Evolutionary conservation across 2,113 vertebrate species (phyloP).

Genomic region (Phrynosoma blainvillii): DNA sequence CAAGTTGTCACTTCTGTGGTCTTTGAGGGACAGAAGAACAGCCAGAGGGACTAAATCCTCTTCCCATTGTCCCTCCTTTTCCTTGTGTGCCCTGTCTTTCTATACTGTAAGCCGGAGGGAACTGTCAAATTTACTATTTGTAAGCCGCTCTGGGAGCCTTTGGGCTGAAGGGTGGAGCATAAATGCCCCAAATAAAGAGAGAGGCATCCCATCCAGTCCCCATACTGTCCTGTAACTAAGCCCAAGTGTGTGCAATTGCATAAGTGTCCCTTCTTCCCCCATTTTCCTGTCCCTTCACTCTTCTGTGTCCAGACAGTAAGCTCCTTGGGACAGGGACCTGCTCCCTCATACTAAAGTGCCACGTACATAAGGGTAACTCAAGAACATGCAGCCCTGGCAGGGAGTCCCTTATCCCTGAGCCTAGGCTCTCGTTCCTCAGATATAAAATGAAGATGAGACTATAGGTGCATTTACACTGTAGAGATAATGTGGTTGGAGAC

Average conservation of each 20-base stretch:
- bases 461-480: too few species aligned
- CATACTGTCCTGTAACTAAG: background rate
- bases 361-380: background rate
- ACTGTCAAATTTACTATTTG: too few species aligned
- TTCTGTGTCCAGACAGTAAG: background rate
- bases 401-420: background rate
- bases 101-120: too few species aligned
- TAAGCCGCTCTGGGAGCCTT: too few species aligned
- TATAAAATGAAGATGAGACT: background rate
- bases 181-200: too few species aligned
- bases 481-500: too few species aligned
- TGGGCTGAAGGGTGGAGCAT: too few species aligned
- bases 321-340: background rate
- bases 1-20: too few species aligned
- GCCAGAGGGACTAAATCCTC: too few species aligned
- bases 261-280: background rate
- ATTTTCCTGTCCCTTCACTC: background rate
- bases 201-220: background rate
- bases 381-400: background rate
- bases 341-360: background rate
- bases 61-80: background rate
- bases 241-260: background rate
- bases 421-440: too few species aligned
- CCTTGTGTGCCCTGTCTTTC: too few species aligned
- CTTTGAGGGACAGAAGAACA: too few species aligned